A percentile compares a stretch with the other conserved stretches of the same genome.
phyloP scores from a whole-genome alignment of 2,888 invertebrate species.

The Apodemia hepburni region DNA sequence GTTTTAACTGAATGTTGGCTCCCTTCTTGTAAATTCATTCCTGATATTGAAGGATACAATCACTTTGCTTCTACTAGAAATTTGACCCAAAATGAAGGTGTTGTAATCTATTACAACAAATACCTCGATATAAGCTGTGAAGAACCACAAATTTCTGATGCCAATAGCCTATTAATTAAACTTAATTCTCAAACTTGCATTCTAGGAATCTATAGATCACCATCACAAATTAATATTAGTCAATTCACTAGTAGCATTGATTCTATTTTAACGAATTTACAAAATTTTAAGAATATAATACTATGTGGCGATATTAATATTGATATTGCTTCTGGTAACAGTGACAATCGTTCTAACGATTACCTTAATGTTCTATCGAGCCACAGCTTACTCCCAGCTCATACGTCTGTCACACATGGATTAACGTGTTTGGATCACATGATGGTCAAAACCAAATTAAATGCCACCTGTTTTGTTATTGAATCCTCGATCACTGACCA shows the following conservation, averaged over 20 bases:
- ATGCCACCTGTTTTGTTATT: slow-evolving; percentile 1
- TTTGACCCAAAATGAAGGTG: background rate
- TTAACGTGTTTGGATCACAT: background rate
- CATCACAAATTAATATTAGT: background rate
- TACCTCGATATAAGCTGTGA: background rate
- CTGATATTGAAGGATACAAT: background rate
- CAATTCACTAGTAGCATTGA: background rate
- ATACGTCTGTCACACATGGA: background rate
- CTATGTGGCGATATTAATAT: background rate
- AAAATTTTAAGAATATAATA: background rate
- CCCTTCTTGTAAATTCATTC: background rate
- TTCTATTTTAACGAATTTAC: background rate
- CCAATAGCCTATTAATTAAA: background rate
- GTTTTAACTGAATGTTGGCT: slow-evolving; percentile 7
- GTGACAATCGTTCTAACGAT: background rate
- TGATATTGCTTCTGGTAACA: background rate
- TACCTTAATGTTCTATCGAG: background rate
- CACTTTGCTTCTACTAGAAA: background rate
- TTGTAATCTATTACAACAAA: background rate
- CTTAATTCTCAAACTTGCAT: too few relatives aligned
- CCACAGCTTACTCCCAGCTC: background rate
- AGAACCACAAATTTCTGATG: background rate
- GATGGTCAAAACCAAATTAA: background rate
- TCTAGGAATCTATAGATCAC: too few relatives aligned
- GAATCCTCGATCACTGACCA: slow-evolving; percentile 33